Evolutionary conservation across 2,113 vertebrate genomes (phyloP), one percentile per base, ranked within the genome.

Genomic region (Chloropsis hardwickii): DNA sequence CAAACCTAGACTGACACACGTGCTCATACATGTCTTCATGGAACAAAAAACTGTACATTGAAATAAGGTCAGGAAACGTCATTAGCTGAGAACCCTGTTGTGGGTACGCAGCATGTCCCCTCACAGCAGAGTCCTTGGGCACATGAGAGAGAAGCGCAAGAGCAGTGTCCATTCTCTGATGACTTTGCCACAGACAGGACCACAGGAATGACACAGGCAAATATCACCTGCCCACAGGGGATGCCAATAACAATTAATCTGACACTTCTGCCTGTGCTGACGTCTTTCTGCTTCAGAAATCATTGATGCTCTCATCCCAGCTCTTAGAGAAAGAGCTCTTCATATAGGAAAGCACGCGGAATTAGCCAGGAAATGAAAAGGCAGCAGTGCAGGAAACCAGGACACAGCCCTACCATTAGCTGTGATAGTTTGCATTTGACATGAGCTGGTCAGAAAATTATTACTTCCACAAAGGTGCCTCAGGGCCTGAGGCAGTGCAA

Each of bases 391-490:
- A 58, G 83, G 53, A 86, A 86, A 58, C 0, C 13, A 77, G 31
- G 37, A 58, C 82, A 11, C 54, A 39, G 14, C 31, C 57, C 51
- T 25, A 6, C 16, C 11, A 94, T 94, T 88, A 91, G 7, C 4
- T 35, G 31, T 9, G 10, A 29, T 48, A 6, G 4, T 31, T 17
- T 8, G 7, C 37, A 67, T 58, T 48, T n/a, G 10, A 10, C 3
- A 74, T 74, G n/a, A 85, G 23, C 60, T 65, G 81, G 69, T 47
- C 51, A 50, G 3, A 66, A 74, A 85, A 85, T 74, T 65, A 48
- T 16, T 2, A 2, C 35, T 74, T 65, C 6, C 29, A 48, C 24
- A 0, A 13, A n/a, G 4, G 1, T 9, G 24, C 28, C 6, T 9
- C 25, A 37, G 33, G 9, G 7, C 57, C 8, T 5, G 22, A 62